Base-by-base conservation (phyloP, 2,888 invertebrate genomes). In the Hypomecis punctinalis region DNA sequence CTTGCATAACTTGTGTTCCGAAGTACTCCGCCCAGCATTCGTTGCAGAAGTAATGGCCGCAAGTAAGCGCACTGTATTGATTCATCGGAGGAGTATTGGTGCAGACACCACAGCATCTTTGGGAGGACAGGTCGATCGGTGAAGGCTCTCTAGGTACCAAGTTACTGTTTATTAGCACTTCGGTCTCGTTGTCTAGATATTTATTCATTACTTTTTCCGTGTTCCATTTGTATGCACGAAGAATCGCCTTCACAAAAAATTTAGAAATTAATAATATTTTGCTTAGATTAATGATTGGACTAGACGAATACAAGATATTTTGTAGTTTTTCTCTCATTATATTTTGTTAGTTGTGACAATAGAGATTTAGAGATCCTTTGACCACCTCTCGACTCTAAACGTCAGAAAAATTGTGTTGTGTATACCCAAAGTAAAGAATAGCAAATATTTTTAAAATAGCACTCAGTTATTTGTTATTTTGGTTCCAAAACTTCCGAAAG, bases 1-100 rank as follows among this genome's bases (percentile, higher is more conserved):
- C 97, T 93, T 97, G 97, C 89, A 95, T 95, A 76, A 99, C 97
- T 95, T 99, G 99, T 80, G 98, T 97, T 94, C 99, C 98, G 89
- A 99, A 98, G 94, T 98, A 98, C 94, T 95, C 96, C 67, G 96
- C 95, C 99, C 99, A 99, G 89, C 99, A 99, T 72, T 97, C 97
- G 87, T 96, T 96, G 89, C 99, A 99, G 89, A 99, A 99, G 69
- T 95, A 95, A 91, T 99, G 99, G 33, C 97, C 96, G 92, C 99
- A 99, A 11, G 97, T 95, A 68, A 99, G 94, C 61, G 96, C 95
- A 83, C 96, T 95, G 84, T 97, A 97, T 80, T 95, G 96, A 57
- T 96, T 96, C 11, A 94, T 86, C 11, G 95, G 86, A 76, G 95
- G 95, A 65, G 94, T 88, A 69, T 78, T 88, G 68, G 96, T 96